Evolutionary conservation across 2,113 vertebrate species (phyloP), one percentile per base, ranked within the genome.

Genomic region (Grammomys dolichurus): DNA sequence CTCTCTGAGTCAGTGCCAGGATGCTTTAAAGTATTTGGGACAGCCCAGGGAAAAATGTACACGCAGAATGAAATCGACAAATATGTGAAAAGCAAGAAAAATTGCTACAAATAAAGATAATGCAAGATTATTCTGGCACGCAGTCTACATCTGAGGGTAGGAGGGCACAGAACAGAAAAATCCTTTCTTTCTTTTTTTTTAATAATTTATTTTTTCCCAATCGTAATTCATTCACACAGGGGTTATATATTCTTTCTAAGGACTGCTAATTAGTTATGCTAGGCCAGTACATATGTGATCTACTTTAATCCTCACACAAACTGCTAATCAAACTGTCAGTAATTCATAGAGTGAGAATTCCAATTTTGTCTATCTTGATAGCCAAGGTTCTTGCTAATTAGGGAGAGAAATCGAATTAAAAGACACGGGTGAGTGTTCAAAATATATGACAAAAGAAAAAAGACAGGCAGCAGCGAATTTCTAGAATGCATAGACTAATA

Each of bases 291-390:
- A 58, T n/a, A 60, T 76, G 28, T 26, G 14, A 88, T 54, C 76
- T 77, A n/a, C 78, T 72, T 88, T 91, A 81, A 90, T 40, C 14
- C 69, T 88, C 43, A 63, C 70, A 69, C 93, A 86, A 95, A 40
- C 2, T 48, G 40, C 58, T 80, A 56, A 87, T 48, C 76, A 89
- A 73, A 77, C 13, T 40, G 26, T 54, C 51, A 54, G 60, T 73
- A 73, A 91, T 65, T 78, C 40, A 77, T 19, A n/a, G 43, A 72
- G 16, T 77, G 12, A 84, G 22, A 95, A 89, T 86, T 95, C 31
- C 65, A 89, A 89, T 91, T 70, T 10, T 84, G 2, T 88, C 46
- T 94, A 43, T 80, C 43, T 78, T 69, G 24, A 76, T n/a, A 92
- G 60, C 20, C 10, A 87, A 76, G 13, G 33, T 26, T 80, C 46